Evolutionary conservation across 1,140 invertebrate genomes (phyloP).

Genomic region (Drosophila aff.): DNA sequence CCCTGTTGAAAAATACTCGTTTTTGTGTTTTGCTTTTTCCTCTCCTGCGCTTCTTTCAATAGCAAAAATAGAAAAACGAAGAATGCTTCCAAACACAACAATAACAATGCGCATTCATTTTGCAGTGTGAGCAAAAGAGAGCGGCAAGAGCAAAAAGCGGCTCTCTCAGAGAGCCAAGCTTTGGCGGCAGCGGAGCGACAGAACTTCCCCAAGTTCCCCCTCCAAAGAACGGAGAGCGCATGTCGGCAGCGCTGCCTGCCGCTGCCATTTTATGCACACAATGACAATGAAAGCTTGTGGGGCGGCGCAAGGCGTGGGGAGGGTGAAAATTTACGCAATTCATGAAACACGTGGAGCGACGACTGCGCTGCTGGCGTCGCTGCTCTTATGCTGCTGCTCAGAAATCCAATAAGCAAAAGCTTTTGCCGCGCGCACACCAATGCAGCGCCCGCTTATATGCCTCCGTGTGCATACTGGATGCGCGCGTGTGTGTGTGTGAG

Average conservation of each 20-base stretch:
- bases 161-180: conserved; percentile 39
- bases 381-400: conserved; percentile 52
- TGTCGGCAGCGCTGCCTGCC: conserved; percentile 20
- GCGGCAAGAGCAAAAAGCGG: conserved; percentile 1
- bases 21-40: conserved; percentile 16
- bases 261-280: conserved; percentile 62
- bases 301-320: not conserved
- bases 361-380: conserved; percentile 46
- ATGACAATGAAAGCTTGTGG: conserved; percentile 48
- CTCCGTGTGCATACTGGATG: conserved; percentile 57
- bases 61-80: conserved; percentile 43
- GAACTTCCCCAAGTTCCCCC: conserved; percentile 17
- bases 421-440: conserved; percentile 69
- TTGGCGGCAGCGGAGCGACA: conserved; percentile 38
- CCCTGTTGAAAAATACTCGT: conserved; percentile 56
- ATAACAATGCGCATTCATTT: conserved; percentile 72
- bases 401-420: conserved; percentile 76
- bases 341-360: conserved; percentile 74
- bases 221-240: conserved; percentile 46
- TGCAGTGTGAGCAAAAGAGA: conserved; percentile 38
- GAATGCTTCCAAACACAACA: conserved; percentile 32
- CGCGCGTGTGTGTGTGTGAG: conserved; percentile 15
- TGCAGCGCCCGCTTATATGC: conserved; percentile 74
- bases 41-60: conserved; percentile 55
- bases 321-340: conserved; percentile 70